A percentile compares a stretch with the other conserved stretches of the same genome.
Evolutionary conservation across 2,888 invertebrate species (phyloP).

Genomic region (Melinaea menophilus): DNA sequence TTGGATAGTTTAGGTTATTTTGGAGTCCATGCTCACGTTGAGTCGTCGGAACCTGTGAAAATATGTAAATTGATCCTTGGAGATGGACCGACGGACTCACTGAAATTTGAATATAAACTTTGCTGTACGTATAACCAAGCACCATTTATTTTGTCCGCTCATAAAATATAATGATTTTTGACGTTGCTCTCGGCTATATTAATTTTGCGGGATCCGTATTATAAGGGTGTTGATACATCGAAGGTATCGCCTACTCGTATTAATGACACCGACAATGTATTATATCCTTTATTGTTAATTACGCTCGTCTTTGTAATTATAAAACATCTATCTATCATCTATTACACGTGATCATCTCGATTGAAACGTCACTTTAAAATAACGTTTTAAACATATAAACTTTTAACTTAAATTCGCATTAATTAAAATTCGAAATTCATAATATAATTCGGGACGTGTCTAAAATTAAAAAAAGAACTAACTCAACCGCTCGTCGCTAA

Average conservation of each 20-base stretch:
- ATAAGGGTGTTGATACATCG: slow-evolving; percentile 58
- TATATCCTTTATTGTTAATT: background rate
- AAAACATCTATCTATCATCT: too few relatives aligned
- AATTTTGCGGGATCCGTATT: slow-evolving; percentile 58
- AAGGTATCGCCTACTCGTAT: slow-evolving; percentile 41
- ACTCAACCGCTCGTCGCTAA: slow-evolving; percentile 65
- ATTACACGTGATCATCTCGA: too few relatives aligned
- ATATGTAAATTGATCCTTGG: slow-evolving; percentile 77
- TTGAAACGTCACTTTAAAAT: background rate
- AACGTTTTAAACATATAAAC: background rate
- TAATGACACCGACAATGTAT: slow-evolving; percentile 23
- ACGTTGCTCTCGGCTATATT: slow-evolving; percentile 68
- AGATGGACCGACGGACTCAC: slow-evolving; percentile 72
- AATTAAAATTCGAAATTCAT: slow-evolving; percentile 45
- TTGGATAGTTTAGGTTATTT: background rate
- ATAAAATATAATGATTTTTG: slow-evolving; percentile 78
- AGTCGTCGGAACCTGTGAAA: slow-evolving; percentile 73
- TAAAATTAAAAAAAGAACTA: slow-evolving; percentile 61
- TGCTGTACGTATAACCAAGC: slow-evolving; percentile 70
- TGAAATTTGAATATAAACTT: slow-evolving; percentile 77
- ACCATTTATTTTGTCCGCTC: slow-evolving; percentile 73
- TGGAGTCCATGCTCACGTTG: slow-evolving; percentile 35
- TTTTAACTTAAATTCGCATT: slow-evolving; percentile 28
- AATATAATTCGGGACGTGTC: slow-evolving; percentile 58
- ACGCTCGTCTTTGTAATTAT: slow-evolving; percentile 5